Evolutionary conservation across 2,888 invertebrate genomes (phyloP).

Genomic region (Pogonocherus hispidulus): DNA sequence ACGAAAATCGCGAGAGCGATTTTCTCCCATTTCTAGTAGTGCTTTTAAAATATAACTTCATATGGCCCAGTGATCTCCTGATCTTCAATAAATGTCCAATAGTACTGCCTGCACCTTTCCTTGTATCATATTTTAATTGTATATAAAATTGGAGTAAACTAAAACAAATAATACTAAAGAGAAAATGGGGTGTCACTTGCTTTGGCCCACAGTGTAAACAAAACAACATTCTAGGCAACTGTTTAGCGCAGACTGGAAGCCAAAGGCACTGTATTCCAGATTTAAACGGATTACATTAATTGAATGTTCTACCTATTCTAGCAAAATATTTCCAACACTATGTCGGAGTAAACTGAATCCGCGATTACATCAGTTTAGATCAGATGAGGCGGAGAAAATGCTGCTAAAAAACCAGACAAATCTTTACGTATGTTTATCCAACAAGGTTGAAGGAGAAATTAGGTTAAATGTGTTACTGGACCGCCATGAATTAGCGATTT

Average conservation of each 20-base stretch:
- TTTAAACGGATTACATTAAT: slow-evolving; percentile 47
- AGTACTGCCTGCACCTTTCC: too few relatives aligned
- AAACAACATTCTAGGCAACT: slow-evolving; percentile 4
- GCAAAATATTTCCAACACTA: slow-evolving; percentile 40
- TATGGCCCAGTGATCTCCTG: too few relatives aligned
- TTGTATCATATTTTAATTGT: too few relatives aligned
- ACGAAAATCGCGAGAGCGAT: too few relatives aligned
- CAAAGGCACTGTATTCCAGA: slow-evolving; percentile 40
- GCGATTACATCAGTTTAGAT: slow-evolving; percentile 33
- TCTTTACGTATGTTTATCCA: slow-evolving; percentile 24
- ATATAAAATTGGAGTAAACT: too few relatives aligned
- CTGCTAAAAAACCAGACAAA: slow-evolving; percentile 22
- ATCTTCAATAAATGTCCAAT: too few relatives aligned
- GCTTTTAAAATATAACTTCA: too few relatives aligned
- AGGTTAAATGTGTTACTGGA: slow-evolving; percentile 41
- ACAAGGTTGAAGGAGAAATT: slow-evolving; percentile 23
- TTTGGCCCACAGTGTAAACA: background rate
- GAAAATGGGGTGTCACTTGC: background rate
- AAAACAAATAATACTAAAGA: too few relatives aligned
- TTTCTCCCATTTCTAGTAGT: too few relatives aligned
- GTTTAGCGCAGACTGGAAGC: slow-evolving; percentile 35
- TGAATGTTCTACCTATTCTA: slow-evolving; percentile 42
- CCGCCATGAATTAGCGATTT: slow-evolving; percentile 40
- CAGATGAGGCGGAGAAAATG: slow-evolving; percentile 19
- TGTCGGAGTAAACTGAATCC: slow-evolving; percentile 40